Conservation (phyloP, 2,113 vertebrate genomes). For the Pedetes capensis region DNA sequence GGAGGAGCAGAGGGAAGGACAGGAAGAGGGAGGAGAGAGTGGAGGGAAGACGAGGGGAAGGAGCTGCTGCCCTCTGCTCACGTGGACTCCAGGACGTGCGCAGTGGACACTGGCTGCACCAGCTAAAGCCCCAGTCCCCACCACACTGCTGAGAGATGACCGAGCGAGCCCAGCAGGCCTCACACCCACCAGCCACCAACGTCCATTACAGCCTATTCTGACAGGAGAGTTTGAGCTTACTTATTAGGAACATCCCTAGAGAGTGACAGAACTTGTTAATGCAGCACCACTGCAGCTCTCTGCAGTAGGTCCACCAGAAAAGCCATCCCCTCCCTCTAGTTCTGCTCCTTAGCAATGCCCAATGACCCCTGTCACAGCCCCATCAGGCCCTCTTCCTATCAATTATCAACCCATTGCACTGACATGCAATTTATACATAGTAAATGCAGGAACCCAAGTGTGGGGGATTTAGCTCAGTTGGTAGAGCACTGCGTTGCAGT, state of each 20-base stretch:
- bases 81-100: too few species aligned
- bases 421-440: neutral
- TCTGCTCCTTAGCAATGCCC: neutral
- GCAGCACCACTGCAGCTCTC: fast-evolving
- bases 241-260: neutral
- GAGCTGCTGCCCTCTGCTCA: fast-evolving
- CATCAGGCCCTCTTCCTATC: neutral
- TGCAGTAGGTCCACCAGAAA: neutral
- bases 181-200: fast-evolving
- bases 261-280: neutral
- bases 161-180: fast-evolving
- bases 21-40: fast-evolving
- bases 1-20: too few species aligned
- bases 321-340: neutral
- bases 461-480: too few species aligned
- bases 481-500: too few species aligned
- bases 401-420: neutral
- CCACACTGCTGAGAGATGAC: neutral
- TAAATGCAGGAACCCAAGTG: neutral
- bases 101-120: fast-evolving
- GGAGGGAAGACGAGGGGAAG: fast-evolving
- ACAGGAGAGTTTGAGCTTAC: neutral
- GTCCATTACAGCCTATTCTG: neutral
- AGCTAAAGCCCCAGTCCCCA: fast-evolving
- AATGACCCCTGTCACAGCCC: neutral